Percentiles rank a stretch among this genome's conserved stretches.
phyloP scores from a whole-genome alignment of 2,113 vertebrate genomes.

The Gymnarchus niloticus region DNA sequence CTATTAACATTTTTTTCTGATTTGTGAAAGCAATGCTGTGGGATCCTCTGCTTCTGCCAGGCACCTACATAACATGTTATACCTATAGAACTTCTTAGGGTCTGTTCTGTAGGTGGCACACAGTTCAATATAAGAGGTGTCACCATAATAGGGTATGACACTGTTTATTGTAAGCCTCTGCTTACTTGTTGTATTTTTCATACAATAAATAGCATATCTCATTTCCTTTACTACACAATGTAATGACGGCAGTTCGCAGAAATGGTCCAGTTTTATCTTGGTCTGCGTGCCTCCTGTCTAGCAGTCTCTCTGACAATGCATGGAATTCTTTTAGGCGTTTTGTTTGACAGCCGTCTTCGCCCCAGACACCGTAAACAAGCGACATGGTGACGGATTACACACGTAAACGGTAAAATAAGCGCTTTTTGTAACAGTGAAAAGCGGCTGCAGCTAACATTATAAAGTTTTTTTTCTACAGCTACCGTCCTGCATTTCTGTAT shows the following conservation, averaged over 20 bases:
- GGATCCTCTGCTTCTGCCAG: not conserved
- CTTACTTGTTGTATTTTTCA: not conserved
- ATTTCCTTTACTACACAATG: too few species aligned
- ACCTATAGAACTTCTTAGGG: not conserved
- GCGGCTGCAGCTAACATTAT: too few species aligned
- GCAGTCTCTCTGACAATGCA: not conserved
- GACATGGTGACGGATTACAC: not conserved
- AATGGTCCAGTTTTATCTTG: not conserved
- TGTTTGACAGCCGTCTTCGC: not conserved
- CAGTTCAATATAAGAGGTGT: not conserved
- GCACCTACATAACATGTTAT: not conserved
- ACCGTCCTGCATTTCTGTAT: not conserved
- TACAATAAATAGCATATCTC: too few species aligned
- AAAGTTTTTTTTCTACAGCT: not conserved
- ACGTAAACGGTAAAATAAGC: not conserved
- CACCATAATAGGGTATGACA: not conserved
- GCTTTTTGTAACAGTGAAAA: not conserved
- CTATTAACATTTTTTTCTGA: not conserved
- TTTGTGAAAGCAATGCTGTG: not conserved
- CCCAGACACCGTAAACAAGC: not conserved
- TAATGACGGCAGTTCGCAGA: not conserved
- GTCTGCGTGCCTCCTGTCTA: not conserved
- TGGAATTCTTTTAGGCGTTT: not conserved
- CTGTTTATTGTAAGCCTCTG: not conserved
- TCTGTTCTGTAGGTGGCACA: not conserved